Conservation (phyloP, 2,797 vertebrate genomes). For the Anolis apletophallus region DNA sequence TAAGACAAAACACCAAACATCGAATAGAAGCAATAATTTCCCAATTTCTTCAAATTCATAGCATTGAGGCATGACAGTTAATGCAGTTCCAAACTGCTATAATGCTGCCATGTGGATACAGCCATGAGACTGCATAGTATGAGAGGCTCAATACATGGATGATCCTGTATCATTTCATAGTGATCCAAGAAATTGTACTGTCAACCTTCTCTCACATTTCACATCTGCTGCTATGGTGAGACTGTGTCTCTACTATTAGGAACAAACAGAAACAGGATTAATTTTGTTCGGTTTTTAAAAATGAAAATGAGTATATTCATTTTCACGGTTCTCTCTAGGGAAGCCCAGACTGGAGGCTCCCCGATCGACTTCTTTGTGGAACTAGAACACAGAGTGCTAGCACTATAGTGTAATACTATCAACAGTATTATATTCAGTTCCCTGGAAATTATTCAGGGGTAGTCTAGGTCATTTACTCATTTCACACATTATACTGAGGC, state of each 20-base stretch:
- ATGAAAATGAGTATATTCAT: too few species aligned
- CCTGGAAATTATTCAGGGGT: not conserved
- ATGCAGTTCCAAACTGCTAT: too few species aligned
- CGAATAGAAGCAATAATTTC: too few species aligned
- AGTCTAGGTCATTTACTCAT: not conserved
- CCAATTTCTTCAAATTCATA: too few species aligned
- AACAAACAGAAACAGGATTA: not conserved
- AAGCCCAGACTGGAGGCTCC: not conserved
- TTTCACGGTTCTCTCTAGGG: not conserved
- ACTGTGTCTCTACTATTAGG: constrained; percentile 37
- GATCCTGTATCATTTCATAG: constrained; percentile 66
- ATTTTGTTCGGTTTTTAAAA: too few species aligned
- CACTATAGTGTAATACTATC: not conserved
- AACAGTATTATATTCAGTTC: not conserved
- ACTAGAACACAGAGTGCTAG: not conserved
- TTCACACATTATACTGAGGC: not conserved
- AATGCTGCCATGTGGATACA: too few species aligned
- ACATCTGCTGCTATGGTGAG: constrained; percentile 52
- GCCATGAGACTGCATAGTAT: too few species aligned
- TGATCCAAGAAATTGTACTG: constrained; percentile 47
- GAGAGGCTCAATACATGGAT: constrained; percentile 41
- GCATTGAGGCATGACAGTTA: too few species aligned
- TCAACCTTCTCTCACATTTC: constrained; percentile 60
- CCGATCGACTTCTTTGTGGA: not conserved
- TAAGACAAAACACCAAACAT: too few species aligned